Evolutionary conservation across 2,797 vertebrate genomes (phyloP).

Genomic region (Darevskia nairensis): DNA sequence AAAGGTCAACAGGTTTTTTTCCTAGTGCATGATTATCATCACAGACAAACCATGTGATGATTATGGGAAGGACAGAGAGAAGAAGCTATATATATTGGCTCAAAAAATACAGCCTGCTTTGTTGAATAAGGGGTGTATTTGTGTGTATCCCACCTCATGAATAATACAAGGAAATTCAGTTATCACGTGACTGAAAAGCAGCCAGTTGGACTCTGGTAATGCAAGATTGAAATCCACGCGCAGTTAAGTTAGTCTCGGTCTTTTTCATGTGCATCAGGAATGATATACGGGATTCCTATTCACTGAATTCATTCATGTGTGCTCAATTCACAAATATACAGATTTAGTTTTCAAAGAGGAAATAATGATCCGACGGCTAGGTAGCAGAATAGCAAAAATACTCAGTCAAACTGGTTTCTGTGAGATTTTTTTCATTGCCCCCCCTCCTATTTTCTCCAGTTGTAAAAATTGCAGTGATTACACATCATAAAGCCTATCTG

Average conservation of each 20-base stretch:
- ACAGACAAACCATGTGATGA: background rate
- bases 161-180: conserved; percentile 64
- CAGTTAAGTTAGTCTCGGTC: conserved; percentile 47
- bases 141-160: conserved; percentile 53
- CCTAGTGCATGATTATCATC: background rate
- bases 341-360: conserved; percentile 59
- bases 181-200: conserved; percentile 61
- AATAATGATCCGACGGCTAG: conserved; percentile 66
- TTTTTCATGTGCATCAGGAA: conserved; percentile 38
- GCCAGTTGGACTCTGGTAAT: conserved; percentile 69
- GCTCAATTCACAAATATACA: conserved; percentile 42
- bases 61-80: conserved; percentile 18
- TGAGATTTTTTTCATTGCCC: conserved; percentile 70
- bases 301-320: conserved; percentile 50
- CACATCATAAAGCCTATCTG: conserved; percentile 89
- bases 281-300: conserved; percentile 40
- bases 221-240: conserved; percentile 55
- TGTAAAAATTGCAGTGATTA: conserved; percentile 90
- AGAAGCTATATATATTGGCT: conserved; percentile 45
- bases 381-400: conserved; percentile 68
- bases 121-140: conserved; percentile 17
- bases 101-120: conserved; percentile 54
- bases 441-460: conserved; percentile 82
- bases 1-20: background rate
- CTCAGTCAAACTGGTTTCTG: conserved; percentile 74